A percentile compares a stretch with the other conserved stretches of the same genome.
These are phyloP conservation scores for Percopsis transmontana DNA, from an alignment of 2,113 vertebrate genomes.

Conservation along the genomic window DNA sequence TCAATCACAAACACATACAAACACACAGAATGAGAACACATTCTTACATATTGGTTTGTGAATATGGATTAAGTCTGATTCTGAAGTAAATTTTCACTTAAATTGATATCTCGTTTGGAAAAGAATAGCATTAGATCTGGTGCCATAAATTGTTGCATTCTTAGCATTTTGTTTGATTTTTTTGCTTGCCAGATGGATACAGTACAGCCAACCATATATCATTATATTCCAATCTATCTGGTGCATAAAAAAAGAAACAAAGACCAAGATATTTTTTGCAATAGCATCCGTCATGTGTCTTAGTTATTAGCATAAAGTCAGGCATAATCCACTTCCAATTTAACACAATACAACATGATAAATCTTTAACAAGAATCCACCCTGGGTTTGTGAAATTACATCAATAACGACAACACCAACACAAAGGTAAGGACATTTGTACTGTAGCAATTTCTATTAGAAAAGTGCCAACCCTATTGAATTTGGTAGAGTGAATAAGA, in stretches of 20 bases:
- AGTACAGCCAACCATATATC: too few species aligned
- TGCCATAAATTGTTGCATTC: slow-evolving; percentile 21
- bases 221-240: too few species aligned
- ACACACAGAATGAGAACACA: slow-evolving; percentile 61
- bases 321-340: slow-evolving; percentile 16
- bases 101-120: background rate
- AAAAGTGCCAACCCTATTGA: slow-evolving; percentile 53
- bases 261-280: too few species aligned
- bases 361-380: slow-evolving; percentile 38
- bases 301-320: background rate
- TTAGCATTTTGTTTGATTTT: background rate
- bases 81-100: background rate
- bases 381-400: slow-evolving; percentile 43
- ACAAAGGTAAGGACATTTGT: slow-evolving; percentile 52
- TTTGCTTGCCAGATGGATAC: too few species aligned
- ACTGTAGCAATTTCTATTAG: slow-evolving; percentile 45
- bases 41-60: slow-evolving; percentile 30
- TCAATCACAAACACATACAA: slow-evolving; percentile 62
- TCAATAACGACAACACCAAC: slow-evolving; percentile 48
- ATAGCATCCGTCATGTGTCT: background rate
- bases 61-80: slow-evolving; percentile 21
- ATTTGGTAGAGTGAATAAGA: slow-evolving; percentile 32
- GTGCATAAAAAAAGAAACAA: too few species aligned
- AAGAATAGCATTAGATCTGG: background rate
- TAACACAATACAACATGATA: slow-evolving; percentile 17